A percentile compares a stretch with the other conserved stretches of the same genome.
phyloP scores from a whole-genome alignment of 2,888 invertebrate species.

The Callinectes sapidus region DNA sequence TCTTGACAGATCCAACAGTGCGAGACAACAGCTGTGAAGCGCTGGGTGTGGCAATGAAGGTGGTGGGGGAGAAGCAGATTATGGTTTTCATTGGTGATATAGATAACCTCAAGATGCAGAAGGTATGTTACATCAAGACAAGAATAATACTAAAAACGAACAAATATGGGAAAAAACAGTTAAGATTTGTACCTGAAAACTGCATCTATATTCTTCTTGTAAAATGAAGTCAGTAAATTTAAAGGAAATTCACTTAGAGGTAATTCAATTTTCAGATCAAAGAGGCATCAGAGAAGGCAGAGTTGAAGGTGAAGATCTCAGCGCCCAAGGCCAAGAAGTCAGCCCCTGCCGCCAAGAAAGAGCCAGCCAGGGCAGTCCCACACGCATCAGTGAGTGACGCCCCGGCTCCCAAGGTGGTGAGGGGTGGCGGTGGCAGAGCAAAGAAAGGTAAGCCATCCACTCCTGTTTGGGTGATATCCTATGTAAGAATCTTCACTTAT shows the following conservation, averaged over 20 bases:
- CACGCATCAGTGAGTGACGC: constrained; percentile 72
- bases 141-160: neutral
- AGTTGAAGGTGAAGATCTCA: constrained; percentile 83
- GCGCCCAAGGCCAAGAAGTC: constrained; percentile 79
- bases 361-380: constrained; percentile 78
- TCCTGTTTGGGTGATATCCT: too few relatives aligned
- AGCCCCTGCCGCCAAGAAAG: constrained; percentile 79
- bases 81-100: constrained; percentile 90
- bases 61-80: constrained; percentile 94
- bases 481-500: neutral
- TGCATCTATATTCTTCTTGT: too few relatives aligned
- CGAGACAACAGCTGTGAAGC: constrained; percentile 95
- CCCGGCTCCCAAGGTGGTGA: constrained; percentile 49
- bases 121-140: constrained; percentile 77
- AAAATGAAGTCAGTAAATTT: too few relatives aligned
- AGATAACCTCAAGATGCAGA: constrained; percentile 92
- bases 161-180: neutral
- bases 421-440: constrained; percentile 48
- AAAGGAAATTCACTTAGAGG: neutral
- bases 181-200: neutral
- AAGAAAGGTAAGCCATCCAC: constrained; percentile 48
- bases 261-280: constrained; percentile 81
- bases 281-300: constrained; percentile 94
- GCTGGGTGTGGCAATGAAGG: constrained; percentile 93
- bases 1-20: constrained; percentile 86